Conservation (phyloP, 2,797 vertebrate species). For the Pangasius krempfi region DNA sequence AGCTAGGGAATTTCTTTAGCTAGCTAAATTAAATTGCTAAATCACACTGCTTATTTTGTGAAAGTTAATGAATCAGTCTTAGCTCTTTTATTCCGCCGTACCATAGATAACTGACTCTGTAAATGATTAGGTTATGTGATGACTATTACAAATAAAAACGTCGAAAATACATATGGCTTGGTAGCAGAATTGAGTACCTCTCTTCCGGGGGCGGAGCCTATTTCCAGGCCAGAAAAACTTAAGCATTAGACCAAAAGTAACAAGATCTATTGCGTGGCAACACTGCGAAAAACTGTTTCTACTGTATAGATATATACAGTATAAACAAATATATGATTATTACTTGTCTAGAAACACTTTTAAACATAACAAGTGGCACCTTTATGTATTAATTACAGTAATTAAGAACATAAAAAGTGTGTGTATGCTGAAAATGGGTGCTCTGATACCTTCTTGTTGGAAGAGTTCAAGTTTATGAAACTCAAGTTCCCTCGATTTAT, state of each 20-base stretch:
- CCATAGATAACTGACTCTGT: not conserved
- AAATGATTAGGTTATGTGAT: not conserved
- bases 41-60: not conserved
- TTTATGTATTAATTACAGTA: not conserved
- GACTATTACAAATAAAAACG: not conserved
- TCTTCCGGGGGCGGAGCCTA: not conserved
- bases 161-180: no score
- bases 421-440: not conserved
- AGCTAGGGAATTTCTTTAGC: not conserved
- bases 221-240: not conserved
- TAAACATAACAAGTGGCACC: not conserved
- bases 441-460: not conserved
- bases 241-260: not conserved
- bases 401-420: not conserved
- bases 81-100: no score
- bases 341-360: not conserved
- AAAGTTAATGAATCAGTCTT: no score
- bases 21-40: no score
- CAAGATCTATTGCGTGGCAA: not conserved
- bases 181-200: no score
- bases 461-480: slow-evolving; percentile 25
- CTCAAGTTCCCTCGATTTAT: slow-evolving; percentile 22
- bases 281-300: not conserved
- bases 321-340: no score
- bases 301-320: no score